Evolutionary conservation across 2,888 invertebrate genomes (phyloP).

Genomic region (Patella ulyssiponensis): DNA sequence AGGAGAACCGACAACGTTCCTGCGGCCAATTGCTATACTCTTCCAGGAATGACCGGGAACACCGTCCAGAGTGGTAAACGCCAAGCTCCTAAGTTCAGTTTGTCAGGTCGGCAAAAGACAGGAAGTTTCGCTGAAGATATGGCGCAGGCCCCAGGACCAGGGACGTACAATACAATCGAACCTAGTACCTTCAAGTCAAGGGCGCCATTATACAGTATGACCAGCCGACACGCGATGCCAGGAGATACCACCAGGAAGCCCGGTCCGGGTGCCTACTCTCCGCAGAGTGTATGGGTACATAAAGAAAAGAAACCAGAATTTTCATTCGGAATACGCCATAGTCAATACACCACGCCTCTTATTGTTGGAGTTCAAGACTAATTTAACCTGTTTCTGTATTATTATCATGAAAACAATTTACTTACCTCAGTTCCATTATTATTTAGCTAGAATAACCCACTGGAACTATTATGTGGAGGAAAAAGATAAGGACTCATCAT

Average conservation of each 20-base stretch:
- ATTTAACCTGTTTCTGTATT: background rate
- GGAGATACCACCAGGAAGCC: slow-evolving; percentile 86
- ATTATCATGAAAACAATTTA: too few species aligned
- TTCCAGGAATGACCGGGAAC: slow-evolving; percentile 67
- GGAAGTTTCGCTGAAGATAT: slow-evolving; percentile 64
- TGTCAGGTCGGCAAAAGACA: slow-evolving; percentile 85
- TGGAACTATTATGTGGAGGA: too few species aligned
- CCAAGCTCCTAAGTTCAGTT: slow-evolving; percentile 85
- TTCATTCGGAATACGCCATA: slow-evolving; percentile 73
- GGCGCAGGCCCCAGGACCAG: slow-evolving; percentile 80
- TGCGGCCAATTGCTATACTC: slow-evolving; percentile 68
- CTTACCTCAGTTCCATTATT: too few species aligned
- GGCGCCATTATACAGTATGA: slow-evolving; percentile 90
- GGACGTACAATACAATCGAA: slow-evolving; percentile 80
- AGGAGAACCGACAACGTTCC: slow-evolving; percentile 60
- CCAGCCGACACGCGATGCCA: slow-evolving; percentile 84
- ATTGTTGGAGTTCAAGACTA: slow-evolving; percentile 42
- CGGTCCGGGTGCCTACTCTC: slow-evolving; percentile 93
- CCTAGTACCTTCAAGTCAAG: slow-evolving; percentile 75
- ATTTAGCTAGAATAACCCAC: too few species aligned
- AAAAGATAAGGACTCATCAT: too few species aligned
- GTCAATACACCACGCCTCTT: slow-evolving; percentile 66
- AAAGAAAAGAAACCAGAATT: slow-evolving; percentile 64
- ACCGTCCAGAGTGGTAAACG: slow-evolving; percentile 66
- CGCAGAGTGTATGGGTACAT: slow-evolving; percentile 76